Evolutionary conservation across 2,113 vertebrate genomes (phyloP).

Genomic region (Nipponia nippon): DNA sequence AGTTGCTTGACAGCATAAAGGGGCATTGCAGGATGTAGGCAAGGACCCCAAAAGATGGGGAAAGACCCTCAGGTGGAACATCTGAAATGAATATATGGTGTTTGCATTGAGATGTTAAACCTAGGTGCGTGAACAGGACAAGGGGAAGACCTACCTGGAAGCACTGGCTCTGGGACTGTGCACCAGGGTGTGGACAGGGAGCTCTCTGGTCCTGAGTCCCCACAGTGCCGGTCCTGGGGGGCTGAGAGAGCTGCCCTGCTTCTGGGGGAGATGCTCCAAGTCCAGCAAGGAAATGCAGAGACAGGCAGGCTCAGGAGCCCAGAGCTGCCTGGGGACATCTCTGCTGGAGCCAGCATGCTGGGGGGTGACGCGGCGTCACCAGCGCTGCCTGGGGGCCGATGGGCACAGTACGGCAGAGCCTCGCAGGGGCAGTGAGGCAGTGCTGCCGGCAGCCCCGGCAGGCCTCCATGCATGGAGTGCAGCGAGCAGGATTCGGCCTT

Average conservation of each 20-base stretch:
- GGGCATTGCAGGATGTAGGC: background rate
- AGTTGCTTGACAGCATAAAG: background rate
- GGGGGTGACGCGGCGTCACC: rapidly evolving
- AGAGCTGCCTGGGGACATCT: background rate
- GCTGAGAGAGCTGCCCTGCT: background rate
- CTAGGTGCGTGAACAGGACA: no score
- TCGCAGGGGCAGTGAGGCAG: rapidly evolving
- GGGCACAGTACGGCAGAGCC: background rate
- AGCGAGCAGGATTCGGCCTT: background rate
- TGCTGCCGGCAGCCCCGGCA: background rate
- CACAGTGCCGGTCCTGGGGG: background rate
- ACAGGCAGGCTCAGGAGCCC: background rate
- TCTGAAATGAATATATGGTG: background rate
- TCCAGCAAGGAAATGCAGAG: background rate
- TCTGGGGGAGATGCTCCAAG: background rate
- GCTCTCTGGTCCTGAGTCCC: background rate
- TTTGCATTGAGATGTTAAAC: background rate
- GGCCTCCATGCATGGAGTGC: background rate
- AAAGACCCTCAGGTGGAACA: background rate
- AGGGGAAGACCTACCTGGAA: background rate
- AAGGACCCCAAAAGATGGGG: background rate
- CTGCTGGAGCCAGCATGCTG: background rate
- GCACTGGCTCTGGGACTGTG: background rate
- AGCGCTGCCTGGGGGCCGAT: rapidly evolving
- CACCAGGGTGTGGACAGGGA: background rate